Evolutionary conservation across 2,797 vertebrate genomes (phyloP), one percentile per base, ranked within the genome.

Genomic region (Chrysocyon brachyurus): DNA sequence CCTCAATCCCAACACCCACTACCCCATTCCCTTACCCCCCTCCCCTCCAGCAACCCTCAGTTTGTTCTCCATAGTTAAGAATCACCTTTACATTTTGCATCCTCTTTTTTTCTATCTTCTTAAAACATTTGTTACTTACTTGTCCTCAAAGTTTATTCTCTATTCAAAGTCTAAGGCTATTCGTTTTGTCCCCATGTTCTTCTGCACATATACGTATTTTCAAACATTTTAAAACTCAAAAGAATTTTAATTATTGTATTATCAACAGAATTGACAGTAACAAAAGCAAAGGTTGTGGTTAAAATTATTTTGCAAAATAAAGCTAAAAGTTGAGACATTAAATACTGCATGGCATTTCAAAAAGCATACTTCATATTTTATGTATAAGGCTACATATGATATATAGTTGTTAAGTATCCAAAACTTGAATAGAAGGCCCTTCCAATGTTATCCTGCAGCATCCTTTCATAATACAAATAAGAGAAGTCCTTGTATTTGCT

Each of bases 301-400:
- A 70, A 86, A 93, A 54, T 36, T 56, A 5, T 78, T 57, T 64
- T 83, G 9, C 3, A 33, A 84, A 81, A 68, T 75, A 57, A 56
- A 72, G 11, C 24, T 75, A 90, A 94, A 90, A 52, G 10, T 72
- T 33, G 14, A 82, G 2, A 59, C 3, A n/a, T 33, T 89, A 88
- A 26, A 73, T 84, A 63, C n/a, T 87, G 72, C 66, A 85, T 90
- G 33, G 0, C 15, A 90, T 87, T 94, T 91, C 15, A 90, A 66
- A 83, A 87, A 46, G 12, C 0, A 12, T 54, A 31, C 28, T 5
- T 6, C 26, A 49, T 85, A 8, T 88, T 78, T 92, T 90, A 72
- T 12, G 5, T 33, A 57, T 40, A 3, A 33, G 46, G 10, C 11
- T 85, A 22, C 3, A 12, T 16, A 31, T 57, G n/a, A 2, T 36